Conservation (phyloP, 2,888 invertebrate species). For the Macaria liturata region DNA sequence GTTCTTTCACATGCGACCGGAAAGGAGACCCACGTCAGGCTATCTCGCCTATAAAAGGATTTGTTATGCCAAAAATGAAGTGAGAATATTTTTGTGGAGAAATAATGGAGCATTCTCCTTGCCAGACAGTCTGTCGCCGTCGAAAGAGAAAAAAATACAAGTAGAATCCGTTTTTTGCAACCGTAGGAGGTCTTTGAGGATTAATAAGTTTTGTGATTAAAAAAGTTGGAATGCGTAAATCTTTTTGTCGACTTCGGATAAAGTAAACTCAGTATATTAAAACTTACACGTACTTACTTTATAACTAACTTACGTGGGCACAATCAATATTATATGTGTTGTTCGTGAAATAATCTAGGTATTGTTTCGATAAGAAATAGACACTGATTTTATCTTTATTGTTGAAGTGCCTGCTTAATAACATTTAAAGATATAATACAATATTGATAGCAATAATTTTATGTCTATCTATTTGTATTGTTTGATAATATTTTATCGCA, state of each 20-base stretch:
- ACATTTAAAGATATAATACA: slow-evolving; percentile 72
- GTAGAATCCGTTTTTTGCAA: slow-evolving; percentile 36
- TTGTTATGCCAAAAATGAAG: slow-evolving; percentile 67
- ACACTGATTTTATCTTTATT: slow-evolving; percentile 70
- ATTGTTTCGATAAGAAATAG: slow-evolving; percentile 47
- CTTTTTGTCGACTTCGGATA: not conserved
- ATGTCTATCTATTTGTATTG: slow-evolving; percentile 74
- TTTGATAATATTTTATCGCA: slow-evolving; percentile 73
- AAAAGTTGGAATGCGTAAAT: slow-evolving; percentile 13
- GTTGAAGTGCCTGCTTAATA: slow-evolving; percentile 67
- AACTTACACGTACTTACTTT: no score
- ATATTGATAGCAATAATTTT: slow-evolving; percentile 75
- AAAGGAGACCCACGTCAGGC: slow-evolving; percentile 74
- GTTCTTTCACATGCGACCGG: slow-evolving; percentile 68
- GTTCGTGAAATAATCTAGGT: slow-evolving; percentile 42
- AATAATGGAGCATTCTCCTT: slow-evolving; percentile 51
- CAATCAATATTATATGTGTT: slow-evolving; percentile 30
- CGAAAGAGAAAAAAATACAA: slow-evolving; percentile 37
- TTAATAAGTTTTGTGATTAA: slow-evolving; percentile 25
- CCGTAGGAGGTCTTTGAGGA: slow-evolving; percentile 44
- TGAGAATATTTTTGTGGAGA: slow-evolving; percentile 56
- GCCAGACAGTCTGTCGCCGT: slow-evolving; percentile 74
- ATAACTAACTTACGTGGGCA: no score
- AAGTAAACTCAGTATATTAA: no score
- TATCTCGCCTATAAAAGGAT: slow-evolving; percentile 70